phyloP scores from a whole-genome alignment of 2,888 invertebrate genomes.

The Apoderus coryli region DNA sequence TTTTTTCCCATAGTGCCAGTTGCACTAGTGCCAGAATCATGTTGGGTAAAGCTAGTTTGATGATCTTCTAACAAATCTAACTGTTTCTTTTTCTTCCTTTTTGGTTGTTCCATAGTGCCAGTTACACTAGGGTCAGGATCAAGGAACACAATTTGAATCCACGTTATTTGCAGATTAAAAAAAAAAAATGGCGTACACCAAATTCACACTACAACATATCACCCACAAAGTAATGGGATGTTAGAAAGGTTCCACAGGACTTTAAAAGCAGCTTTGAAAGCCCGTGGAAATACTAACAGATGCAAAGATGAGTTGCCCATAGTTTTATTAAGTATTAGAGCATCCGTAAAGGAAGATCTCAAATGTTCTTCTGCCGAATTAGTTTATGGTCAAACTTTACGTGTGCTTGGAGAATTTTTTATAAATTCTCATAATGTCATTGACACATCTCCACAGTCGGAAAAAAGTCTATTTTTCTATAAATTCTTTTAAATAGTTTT shows the following conservation, averaged over 20 bases:
- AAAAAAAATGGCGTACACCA: slow-evolving; percentile 17
- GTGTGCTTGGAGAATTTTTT: slow-evolving; percentile 19
- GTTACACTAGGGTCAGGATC: no score
- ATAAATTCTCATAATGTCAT: no score
- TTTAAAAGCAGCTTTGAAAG: slow-evolving; percentile 27
- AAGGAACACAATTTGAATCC: slow-evolving; percentile 21
- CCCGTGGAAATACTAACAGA: slow-evolving; percentile 15
- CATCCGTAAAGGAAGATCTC: slow-evolving; percentile 21
- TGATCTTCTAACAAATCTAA: no score
- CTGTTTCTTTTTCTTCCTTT: no score
- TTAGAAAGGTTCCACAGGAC: slow-evolving; percentile 30
- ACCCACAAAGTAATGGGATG: slow-evolving; percentile 28
- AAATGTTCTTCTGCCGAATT: slow-evolving; percentile 23
- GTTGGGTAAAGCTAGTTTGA: no score
- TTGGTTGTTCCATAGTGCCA: no score
- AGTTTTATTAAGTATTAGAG: slow-evolving; percentile 5
- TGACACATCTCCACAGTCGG: no score
- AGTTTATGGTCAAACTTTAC: slow-evolving; percentile 22
- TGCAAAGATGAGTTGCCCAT: slow-evolving; percentile 16
- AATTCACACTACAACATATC: slow-evolving; percentile 23
- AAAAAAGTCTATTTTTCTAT: no score
- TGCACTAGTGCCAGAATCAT: no score
- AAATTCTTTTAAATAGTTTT: no score
- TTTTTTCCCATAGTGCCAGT: no score
- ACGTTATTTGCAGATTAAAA: slow-evolving; percentile 17